Evolutionary conservation across 1,140 invertebrate species (phyloP), one percentile per base, ranked within the genome.

Genomic region (Drosophila kikkawai): DNA sequence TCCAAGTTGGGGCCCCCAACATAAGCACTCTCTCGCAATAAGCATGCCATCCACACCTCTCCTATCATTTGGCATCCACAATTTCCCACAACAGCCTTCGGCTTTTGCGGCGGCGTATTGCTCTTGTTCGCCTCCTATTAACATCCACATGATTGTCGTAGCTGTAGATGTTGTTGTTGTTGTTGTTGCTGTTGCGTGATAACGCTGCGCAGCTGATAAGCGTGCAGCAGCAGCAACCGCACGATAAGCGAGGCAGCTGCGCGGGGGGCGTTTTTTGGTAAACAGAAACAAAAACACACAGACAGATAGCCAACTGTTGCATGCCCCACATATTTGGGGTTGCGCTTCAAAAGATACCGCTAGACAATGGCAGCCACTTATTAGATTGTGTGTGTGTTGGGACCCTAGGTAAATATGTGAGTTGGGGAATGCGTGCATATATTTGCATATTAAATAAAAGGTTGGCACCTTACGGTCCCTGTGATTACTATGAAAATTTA

Each of bases 71-170:
- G 13, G 36, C 9, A 26, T 61, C 55, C 66, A 86, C 69, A 63
- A 45, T 17, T 8, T 48, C 45, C 55, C 56, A 70, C 63, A 59
- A 61, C 19, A 19, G 61, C 22, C 39, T 59, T 71, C 61, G 51
- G 60, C 48, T 48, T 74, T 66, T 84, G 84, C 84, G 84, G 59
- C 84, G 77, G 84, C 85, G 84, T 88, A 51, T 48, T 79, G 48
- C 85, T 81, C 85, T 90, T 88, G 80, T 70, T 90, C 51, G 64
- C 59, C 39, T 73, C 69, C 69, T 48, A 51, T 67, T 71, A 84
- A 66, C 78, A 81, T 59, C 77, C 41, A 57, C 48, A 61, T 65
- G 50, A 44, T 55, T 32, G 39, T 36, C 55, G 50, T 48, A 55
- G 70, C 42, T 77, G 58, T 61, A 53, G 60, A 37, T 67, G 51